These are phyloP conservation scores for Heteronetta atricapilla DNA, from an alignment of 2,113 vertebrate genomes.

Conservation along the genomic window DNA sequence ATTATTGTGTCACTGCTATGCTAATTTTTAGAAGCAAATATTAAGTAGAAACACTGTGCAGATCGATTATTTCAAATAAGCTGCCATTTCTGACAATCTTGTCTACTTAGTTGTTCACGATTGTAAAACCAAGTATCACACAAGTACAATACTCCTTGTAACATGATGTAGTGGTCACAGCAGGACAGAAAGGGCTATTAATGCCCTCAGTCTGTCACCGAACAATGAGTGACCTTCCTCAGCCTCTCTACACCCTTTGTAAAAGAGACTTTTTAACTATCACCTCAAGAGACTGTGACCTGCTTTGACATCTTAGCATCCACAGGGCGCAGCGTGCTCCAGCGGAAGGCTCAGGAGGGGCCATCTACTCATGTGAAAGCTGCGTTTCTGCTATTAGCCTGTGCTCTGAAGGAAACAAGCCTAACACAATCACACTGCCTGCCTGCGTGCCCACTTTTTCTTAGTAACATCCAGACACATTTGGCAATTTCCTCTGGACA, in stretches of 20 bases:
- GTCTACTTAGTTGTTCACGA: not conserved
- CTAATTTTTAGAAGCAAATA: not conserved
- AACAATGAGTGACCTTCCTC: not conserved
- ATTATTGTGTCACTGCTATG: not conserved
- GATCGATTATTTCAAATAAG: not conserved
- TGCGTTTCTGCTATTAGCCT: not conserved
- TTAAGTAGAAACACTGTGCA: not conserved
- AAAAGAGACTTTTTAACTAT: not conserved
- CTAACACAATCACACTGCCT: rapidly evolving
- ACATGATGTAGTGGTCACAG: not conserved
- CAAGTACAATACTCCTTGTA: not conserved
- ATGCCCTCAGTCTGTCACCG: not conserved
- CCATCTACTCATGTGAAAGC: not conserved
- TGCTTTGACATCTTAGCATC: not conserved
- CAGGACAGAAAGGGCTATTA: not conserved
- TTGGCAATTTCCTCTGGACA: not conserved
- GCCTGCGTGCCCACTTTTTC: not conserved
- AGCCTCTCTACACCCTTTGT: not conserved
- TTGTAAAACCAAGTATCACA: not conserved
- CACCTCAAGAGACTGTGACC: not conserved
- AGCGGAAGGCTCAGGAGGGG: not conserved
- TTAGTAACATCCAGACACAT: not conserved
- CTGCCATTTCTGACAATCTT: not conserved
- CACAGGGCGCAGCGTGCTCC: not conserved
- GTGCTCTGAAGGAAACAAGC: not conserved